phyloP scores from a whole-genome alignment of 2,888 invertebrate species.

The Coenonympha arcania region DNA sequence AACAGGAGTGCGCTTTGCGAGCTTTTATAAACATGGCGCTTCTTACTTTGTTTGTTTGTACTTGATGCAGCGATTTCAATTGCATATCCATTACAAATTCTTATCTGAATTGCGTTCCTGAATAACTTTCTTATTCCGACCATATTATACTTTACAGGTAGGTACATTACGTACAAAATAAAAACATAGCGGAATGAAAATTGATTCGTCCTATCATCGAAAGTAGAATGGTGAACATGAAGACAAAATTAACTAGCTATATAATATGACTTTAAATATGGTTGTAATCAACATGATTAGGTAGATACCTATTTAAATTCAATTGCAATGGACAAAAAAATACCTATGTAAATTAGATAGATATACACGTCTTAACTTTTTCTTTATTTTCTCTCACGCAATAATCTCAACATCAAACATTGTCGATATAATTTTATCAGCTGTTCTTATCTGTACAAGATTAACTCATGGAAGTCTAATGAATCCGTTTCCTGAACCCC shows the following conservation, averaged over 20 bases:
- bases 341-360: no score
- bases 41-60: constrained; percentile 70
- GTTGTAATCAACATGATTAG: no score
- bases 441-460: constrained; percentile 1
- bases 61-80: constrained; percentile 67
- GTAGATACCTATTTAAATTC: no score
- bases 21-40: constrained; percentile 73
- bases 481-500: constrained; percentile 13
- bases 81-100: constrained; percentile 34
- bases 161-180: no score
- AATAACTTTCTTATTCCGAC: constrained; percentile 3
- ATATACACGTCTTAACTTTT: no score
- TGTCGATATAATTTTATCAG: constrained; percentile 4
- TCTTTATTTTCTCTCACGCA: constrained; percentile 8
- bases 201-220: no score
- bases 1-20: constrained; percentile 71
- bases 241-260: no score
- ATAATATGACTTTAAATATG: no score
- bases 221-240: no score
- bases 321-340: no score
- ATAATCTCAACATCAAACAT: constrained; percentile 1
- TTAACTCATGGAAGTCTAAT: constrained; percentile 1
- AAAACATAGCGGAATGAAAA: no score
- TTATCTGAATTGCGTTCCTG: constrained; percentile 19
- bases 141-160: no score